Percentiles rank a stretch among this genome's conserved stretches.
phyloP scores from a whole-genome alignment of 2,113 vertebrate species.

The Ophiodon elongatus region DNA sequence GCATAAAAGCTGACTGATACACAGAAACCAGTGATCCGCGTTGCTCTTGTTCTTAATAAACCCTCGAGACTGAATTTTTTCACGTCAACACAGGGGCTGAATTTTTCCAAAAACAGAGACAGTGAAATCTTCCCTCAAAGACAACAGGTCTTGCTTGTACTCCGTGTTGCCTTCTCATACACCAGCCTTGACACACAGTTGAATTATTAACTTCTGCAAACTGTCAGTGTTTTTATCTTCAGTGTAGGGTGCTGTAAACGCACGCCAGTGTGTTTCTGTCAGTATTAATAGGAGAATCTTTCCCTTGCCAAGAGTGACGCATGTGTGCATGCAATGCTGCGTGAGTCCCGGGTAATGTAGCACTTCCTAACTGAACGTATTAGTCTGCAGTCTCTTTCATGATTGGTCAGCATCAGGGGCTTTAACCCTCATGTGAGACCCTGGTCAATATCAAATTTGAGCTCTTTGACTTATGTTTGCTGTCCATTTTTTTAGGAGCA shows the following conservation, averaged over 20 bases:
- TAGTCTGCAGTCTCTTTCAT: not conserved
- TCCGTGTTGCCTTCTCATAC: not conserved
- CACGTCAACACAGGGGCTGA: conserved; percentile 26
- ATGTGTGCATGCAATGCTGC: not conserved
- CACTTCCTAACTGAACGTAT: conserved; percentile 11
- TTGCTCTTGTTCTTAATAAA: conserved; percentile 16
- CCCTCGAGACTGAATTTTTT: not conserved
- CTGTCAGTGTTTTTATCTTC: conserved; percentile 5
- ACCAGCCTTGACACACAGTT: conserved; percentile 45
- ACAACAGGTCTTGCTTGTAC: not conserved
- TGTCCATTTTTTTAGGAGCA: too few species aligned
- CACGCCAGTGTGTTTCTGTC: conserved; percentile 41
- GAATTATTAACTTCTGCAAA: conserved; percentile 62
- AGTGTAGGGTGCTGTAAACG: conserved; percentile 1
- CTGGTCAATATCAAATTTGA: not conserved
- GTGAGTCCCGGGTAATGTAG: not conserved
- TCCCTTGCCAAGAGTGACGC: not conserved
- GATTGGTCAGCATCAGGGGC: not conserved
- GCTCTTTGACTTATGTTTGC: not conserved
- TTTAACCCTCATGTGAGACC: not conserved
- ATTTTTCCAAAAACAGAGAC: not conserved
- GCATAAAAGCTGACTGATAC: not conserved
- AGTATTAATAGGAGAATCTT: conserved; percentile 6
- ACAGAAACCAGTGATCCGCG: conserved; percentile 22
- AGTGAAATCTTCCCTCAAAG: not conserved